Conservation (phyloP, 2,888 invertebrate species). For the Neoascia interrupta region DNA sequence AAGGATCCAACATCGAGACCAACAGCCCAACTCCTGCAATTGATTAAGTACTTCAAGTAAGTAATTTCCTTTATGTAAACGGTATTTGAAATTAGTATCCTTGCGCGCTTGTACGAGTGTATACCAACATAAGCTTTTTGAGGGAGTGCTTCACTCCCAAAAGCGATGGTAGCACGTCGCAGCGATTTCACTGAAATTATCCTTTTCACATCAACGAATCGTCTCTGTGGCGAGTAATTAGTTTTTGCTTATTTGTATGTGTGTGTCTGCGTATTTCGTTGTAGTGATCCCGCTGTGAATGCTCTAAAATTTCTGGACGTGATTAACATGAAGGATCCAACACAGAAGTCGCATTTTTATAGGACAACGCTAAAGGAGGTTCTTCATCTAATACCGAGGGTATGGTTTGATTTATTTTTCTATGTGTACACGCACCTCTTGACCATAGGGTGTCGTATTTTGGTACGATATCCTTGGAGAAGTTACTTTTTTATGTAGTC, state of each 20-base stretch:
- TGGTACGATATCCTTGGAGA: not conserved
- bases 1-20: conserved; percentile 93
- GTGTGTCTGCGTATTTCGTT: conserved; percentile 53
- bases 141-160: no score
- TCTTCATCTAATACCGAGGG: conserved; percentile 93
- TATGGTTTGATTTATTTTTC: conserved; percentile 77
- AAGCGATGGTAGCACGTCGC: conserved; percentile 27
- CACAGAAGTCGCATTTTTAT: conserved; percentile 94
- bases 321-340: conserved; percentile 94
- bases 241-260: no score
- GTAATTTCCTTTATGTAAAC: conserved; percentile 72
- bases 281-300: conserved; percentile 92
- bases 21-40: conserved; percentile 92
- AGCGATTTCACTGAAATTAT: conserved; percentile 42
- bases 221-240: conserved; percentile 5
- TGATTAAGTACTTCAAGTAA: conserved; percentile 95
- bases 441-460: not conserved
- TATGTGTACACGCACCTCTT: no score
- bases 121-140: no score
- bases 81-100: conserved; percentile 54
- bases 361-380: conserved; percentile 91
- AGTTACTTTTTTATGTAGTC: not conserved
- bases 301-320: conserved; percentile 96
- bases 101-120: no score
- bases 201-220: conserved; percentile 38